Conservation (phyloP, 2,113 vertebrate species). For the Ciconia maguari region DNA sequence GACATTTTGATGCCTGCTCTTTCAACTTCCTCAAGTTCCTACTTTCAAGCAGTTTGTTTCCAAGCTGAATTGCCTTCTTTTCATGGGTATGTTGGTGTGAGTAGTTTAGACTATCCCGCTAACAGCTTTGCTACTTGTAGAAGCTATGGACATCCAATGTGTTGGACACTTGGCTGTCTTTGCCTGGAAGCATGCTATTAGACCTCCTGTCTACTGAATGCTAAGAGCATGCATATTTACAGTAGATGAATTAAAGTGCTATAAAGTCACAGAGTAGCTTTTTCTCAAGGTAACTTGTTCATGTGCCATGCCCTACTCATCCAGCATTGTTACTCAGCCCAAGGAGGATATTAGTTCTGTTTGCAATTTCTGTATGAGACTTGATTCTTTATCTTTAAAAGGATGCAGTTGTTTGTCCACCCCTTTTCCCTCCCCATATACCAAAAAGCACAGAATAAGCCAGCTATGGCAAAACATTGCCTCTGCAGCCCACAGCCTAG, state of each 20-base stretch:
- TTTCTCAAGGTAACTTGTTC: background rate
- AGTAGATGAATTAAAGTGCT: background rate
- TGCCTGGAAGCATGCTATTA: background rate
- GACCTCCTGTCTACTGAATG: background rate
- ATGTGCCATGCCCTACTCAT: background rate
- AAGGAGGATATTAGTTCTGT: background rate
- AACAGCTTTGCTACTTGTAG: background rate
- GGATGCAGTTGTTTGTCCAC: background rate
- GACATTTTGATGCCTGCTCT: background rate
- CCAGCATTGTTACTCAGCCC: background rate
- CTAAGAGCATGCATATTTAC: background rate
- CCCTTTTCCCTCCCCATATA: background rate
- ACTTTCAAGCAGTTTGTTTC: background rate
- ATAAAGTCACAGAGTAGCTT: background rate
- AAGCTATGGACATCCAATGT: background rate
- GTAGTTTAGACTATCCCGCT: background rate
- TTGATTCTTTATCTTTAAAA: background rate
- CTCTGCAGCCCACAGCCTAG: background rate
- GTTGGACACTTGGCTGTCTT: background rate
- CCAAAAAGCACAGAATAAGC: background rate
- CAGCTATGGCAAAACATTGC: background rate
- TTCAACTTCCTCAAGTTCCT: background rate
- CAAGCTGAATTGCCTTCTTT: background rate
- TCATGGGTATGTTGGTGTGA: background rate
- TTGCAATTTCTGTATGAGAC: background rate